Evolutionary conservation across 2,888 invertebrate genomes (phyloP).

Genomic region (Ichneumoninae sp.): DNA sequence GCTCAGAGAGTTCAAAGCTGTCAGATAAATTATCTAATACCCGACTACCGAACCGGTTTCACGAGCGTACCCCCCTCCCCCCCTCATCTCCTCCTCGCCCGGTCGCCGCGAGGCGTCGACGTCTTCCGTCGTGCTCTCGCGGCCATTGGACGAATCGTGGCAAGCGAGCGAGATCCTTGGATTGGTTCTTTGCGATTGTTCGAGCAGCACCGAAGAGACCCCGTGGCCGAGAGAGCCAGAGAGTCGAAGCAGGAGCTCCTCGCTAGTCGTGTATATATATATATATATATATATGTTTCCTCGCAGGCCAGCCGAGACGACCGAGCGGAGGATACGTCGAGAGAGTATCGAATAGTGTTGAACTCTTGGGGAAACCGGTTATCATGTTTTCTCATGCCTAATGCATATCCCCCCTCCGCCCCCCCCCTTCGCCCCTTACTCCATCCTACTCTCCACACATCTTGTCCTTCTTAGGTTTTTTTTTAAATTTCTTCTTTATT

Average conservation of each 20-base stretch:
- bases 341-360: constrained; percentile 60
- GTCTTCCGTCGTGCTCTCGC: constrained; percentile 61
- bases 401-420: constrained; percentile 62
- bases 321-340: constrained; percentile 34
- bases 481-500: constrained; percentile 6
- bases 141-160: constrained; percentile 54
- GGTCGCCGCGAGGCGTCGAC: constrained; percentile 62
- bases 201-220: constrained; percentile 38
- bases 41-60: constrained; percentile 75
- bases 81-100: background rate
- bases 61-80: constrained; percentile 30
- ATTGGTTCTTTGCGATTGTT: constrained; percentile 24
- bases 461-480: constrained; percentile 7
- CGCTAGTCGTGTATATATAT: background rate
- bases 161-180: constrained; percentile 43
- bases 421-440: too few relatives aligned
- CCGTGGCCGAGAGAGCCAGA: constrained; percentile 38
- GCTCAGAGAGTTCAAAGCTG: constrained; percentile 74
- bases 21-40: constrained; percentile 77
- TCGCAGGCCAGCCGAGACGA: constrained; percentile 30
- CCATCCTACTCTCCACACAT: background rate
- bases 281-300: constrained; percentile 4
- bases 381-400: constrained; percentile 69
- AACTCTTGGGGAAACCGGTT: constrained; percentile 67
- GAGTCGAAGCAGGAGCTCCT: constrained; percentile 12